These are phyloP conservation scores for Isoperla grammatica DNA, from an alignment of 2,888 invertebrate genomes.

Conservation along the genomic window DNA sequence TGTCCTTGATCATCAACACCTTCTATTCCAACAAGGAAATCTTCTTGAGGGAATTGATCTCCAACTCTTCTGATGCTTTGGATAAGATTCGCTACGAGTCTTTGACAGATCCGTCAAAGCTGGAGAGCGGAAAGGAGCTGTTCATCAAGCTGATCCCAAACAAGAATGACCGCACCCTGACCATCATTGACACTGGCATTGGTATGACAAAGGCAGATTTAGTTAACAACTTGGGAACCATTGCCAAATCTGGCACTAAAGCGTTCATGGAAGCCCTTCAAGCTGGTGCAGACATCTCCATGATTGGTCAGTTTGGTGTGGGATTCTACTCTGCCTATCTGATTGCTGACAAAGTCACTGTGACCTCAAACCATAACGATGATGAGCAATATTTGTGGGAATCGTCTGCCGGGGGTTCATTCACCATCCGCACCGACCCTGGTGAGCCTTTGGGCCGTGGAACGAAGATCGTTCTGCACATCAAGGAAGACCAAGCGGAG, in stretches of 20 bases:
- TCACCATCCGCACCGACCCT: slow-evolving; percentile 76
- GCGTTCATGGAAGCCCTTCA: slow-evolving; percentile 99
- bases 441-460: slow-evolving; percentile 85
- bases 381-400: slow-evolving; percentile 99
- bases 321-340: slow-evolving; percentile 99
- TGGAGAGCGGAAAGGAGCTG: slow-evolving; percentile 91
- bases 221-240: slow-evolving; percentile 97
- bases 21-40: slow-evolving; percentile 99
- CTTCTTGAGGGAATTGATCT: slow-evolving; percentile 97
- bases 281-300: slow-evolving; percentile 98
- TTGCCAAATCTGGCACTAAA: slow-evolving; percentile 99
- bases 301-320: slow-evolving; percentile 99
- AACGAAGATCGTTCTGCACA: slow-evolving; percentile 86
- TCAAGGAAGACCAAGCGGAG: slow-evolving; percentile 95
- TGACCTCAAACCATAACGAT: slow-evolving; percentile 94
- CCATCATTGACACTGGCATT: slow-evolving; percentile 90
- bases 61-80: slow-evolving; percentile 93
- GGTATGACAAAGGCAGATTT: slow-evolving; percentile 99
- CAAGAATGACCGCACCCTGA: slow-evolving; percentile 90
- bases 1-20: slow-evolving; percentile 99
- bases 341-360: slow-evolving; percentile 89
- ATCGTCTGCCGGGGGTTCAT: slow-evolving; percentile 96
- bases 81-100: slow-evolving; percentile 95
- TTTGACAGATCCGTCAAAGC: slow-evolving; percentile 88
- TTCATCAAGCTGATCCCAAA: slow-evolving; percentile 96